Conservation (phyloP, 2,888 invertebrate genomes). For the Apamea anceps region DNA sequence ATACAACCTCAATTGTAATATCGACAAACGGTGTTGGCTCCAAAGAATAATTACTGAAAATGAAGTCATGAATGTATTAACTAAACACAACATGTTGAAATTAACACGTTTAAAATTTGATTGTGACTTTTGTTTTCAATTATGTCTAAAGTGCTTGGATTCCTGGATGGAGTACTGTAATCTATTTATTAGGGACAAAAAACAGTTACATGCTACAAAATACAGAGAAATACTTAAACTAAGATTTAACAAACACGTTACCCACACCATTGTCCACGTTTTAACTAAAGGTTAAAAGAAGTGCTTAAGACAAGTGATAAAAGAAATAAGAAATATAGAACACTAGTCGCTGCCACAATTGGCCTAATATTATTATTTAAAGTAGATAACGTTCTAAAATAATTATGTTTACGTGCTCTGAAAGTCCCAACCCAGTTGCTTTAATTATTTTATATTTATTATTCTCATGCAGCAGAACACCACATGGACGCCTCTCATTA, state of each 20-base stretch:
- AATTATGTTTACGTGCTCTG: not conserved
- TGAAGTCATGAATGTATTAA: no score
- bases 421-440: not conserved
- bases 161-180: not conserved
- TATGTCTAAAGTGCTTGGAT: not conserved
- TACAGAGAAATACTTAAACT: no score
- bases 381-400: not conserved
- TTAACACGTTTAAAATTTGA: not conserved
- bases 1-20: not conserved
- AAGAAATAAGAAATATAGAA: no score
- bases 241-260: no score
- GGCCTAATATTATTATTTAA: no score
- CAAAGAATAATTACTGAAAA: not conserved
- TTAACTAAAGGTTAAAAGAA: no score
- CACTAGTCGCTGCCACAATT: no score
- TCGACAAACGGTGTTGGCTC: no score
- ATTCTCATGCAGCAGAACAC: conserved; percentile 4
- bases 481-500: conserved; percentile 20
- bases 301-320: no score
- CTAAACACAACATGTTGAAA: not conserved
- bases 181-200: no score
- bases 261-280: no score
- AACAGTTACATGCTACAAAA: no score
- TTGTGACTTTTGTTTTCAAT: not conserved
- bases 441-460: conserved; percentile 8